Evolutionary conservation across 2,888 invertebrate genomes (phyloP), one percentile per base, ranked within the genome.

Genomic region (Corbicula japonica): DNA sequence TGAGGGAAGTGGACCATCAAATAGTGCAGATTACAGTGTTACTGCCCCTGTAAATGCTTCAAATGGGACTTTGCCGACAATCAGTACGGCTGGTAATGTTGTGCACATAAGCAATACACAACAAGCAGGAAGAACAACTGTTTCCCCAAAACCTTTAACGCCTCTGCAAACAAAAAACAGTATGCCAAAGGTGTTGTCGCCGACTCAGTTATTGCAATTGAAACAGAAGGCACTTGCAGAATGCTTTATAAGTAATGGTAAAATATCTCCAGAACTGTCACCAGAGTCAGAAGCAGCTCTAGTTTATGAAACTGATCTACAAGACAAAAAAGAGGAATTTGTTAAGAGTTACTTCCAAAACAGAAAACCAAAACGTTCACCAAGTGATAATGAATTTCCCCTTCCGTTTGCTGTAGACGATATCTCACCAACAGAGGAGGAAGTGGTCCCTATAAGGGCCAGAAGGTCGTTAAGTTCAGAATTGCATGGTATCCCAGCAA

Each of bases 181-280:
- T 60, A 21, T 75, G 46, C 63, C 62, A 21, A 73, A 63, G 63
- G 56, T 50, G 18, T n/a, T 54, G 2, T 77, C 77, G 35, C 83
- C 83, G 21, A 70, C 80, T 41, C 72, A 80, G 8, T n/a, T 80
- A 12, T 66, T 83, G 10, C 68, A 62, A 35, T 54, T 46, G 34
- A 83, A 77, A 60, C 83, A 83, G 61, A 83, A 70, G 62, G 65
- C 8, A 21, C 54, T 77, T 12, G 62, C 80, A 50, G 69, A 66
- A 41, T 65, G 63, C 28, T 50, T 72, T 18, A 26, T 69, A 32
- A 54, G 63, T 5, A 69, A 52, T n/a, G 38, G 21, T 26, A 26
- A 46, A 12, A 50, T 52, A 32, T 50, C 26, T 28, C 26, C 28
- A 12, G 30, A 18, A 52, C 21, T 32, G 23, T 35, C 26, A 21